Conservation (phyloP, 2,888 invertebrate genomes). For the Dasypogon diadema region DNA sequence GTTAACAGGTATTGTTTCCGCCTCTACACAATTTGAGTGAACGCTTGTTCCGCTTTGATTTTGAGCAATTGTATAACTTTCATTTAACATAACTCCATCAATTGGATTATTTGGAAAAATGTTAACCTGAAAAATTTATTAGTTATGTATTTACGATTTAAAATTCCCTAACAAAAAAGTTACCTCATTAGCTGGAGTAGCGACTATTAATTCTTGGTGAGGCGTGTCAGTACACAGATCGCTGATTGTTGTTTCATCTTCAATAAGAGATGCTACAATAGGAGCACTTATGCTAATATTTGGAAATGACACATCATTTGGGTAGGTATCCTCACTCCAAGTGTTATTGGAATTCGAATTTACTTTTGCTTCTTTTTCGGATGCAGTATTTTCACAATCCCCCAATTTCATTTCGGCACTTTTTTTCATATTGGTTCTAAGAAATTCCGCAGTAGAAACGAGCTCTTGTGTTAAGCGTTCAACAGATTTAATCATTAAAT, state of each 20-base stretch:
- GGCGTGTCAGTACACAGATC: constrained; percentile 54
- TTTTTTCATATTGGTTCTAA: constrained; percentile 68
- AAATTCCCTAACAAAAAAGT: neutral
- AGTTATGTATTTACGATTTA: too few relatives aligned
- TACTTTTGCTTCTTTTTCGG: constrained; percentile 50
- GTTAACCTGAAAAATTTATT: neutral
- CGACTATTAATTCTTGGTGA: constrained; percentile 61
- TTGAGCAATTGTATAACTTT: neutral
- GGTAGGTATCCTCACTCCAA: constrained; percentile 85
- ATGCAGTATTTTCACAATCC: constrained; percentile 48
- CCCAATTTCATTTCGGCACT: constrained; percentile 36
- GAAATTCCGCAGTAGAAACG: constrained; percentile 75
- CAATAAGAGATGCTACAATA: constrained; percentile 76
- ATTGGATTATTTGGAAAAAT: neutral
- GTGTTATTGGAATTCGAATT: constrained; percentile 71
- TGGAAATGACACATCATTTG: constrained; percentile 84
- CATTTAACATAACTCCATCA: neutral
- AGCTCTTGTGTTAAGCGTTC: constrained; percentile 76
- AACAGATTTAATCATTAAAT: constrained; percentile 77
- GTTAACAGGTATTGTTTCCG: constrained; percentile 58
- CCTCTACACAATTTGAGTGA: constrained; percentile 63
- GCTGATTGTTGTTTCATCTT: constrained; percentile 68
- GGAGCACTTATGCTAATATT: constrained; percentile 84
- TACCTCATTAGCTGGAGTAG: constrained; percentile 64
- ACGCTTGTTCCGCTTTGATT: too few relatives aligned